Evolutionary conservation across 2,888 invertebrate genomes (phyloP).

Genomic region (Tetanocera ferruginea): DNA sequence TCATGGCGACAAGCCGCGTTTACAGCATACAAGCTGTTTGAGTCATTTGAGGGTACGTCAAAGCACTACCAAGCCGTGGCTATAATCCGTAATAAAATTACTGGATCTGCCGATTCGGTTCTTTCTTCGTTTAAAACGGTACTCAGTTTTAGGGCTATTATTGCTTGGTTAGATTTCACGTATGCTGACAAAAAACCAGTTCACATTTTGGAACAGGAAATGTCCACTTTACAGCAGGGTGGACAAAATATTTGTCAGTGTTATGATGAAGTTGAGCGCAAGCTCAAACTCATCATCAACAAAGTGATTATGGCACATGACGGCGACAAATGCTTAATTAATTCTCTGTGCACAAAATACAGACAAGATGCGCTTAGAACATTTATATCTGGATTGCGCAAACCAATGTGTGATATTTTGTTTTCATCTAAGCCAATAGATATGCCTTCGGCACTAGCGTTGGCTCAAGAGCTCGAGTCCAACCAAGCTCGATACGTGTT

Average conservation of each 20-base stretch:
- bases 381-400: conserved; percentile 2
- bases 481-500: conserved; percentile 29
- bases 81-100: no score
- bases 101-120: conserved; percentile 3
- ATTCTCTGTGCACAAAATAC: neutral
- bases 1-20: no score
- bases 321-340: neutral
- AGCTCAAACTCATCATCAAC: conserved; percentile 20
- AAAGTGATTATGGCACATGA: conserved; percentile 1
- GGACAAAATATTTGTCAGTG: neutral
- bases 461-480: conserved; percentile 29
- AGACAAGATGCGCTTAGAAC: neutral
- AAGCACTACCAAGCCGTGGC: no score
- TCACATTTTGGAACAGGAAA: neutral
- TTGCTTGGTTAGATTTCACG: conserved; percentile 8
- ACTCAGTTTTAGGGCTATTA: conserved; percentile 20
- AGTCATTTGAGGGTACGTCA: no score
- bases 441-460: conserved; percentile 20
- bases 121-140: conserved; percentile 22
- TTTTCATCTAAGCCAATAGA: conserved; percentile 20
- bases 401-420: conserved; percentile 28
- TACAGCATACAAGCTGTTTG: no score
- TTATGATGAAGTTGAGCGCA: conserved; percentile 26
- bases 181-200: no score
- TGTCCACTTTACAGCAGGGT: conserved; percentile 15